A percentile compares a stretch with the other conserved stretches of the same genome.
phyloP scores from a whole-genome alignment of 64 coral and sea anemone genomes.

The Dendronephthya gigantea region DNA sequence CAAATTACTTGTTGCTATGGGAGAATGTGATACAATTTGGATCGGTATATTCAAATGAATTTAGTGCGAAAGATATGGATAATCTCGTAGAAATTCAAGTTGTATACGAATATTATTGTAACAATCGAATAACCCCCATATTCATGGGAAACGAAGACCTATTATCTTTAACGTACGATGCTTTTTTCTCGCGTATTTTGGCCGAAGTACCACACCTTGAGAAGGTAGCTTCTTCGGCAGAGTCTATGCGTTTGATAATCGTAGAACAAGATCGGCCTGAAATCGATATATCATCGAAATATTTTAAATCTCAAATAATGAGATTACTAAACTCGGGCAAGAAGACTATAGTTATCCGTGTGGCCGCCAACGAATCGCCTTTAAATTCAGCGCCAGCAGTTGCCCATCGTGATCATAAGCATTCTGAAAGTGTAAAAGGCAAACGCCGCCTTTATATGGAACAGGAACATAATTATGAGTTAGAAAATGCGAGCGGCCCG shows the following conservation, averaged over 20 bases:
- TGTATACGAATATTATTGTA: not conserved
- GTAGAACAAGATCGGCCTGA: not conserved
- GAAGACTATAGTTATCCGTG: constrained; percentile 6
- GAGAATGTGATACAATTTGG: too few relatives aligned
- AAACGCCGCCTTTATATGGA: not conserved
- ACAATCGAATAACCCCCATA: not conserved
- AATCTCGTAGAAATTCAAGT: not conserved
- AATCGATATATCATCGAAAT: not conserved
- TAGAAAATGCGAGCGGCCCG: not conserved
- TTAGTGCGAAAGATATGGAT: not conserved
- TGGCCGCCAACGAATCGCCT: not conserved
- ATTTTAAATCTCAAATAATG: not conserved
- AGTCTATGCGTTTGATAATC: not conserved
- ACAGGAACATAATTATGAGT: not conserved
- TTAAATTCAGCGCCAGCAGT: not conserved
- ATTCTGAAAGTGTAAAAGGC: not conserved
- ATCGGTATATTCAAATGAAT: too few relatives aligned
- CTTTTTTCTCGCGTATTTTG: not conserved
- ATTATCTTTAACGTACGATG: not conserved
- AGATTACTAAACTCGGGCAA: not conserved
- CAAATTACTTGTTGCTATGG: too few relatives aligned
- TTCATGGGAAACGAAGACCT: not conserved
- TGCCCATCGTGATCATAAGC: not conserved
- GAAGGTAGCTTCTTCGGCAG: not conserved
- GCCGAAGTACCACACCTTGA: not conserved